Percentiles rank a stretch among this genome's conserved stretches.
Evolutionary conservation across 2,113 vertebrate genomes (phyloP).

Genomic region (Misgurnus mizolepis): DNA sequence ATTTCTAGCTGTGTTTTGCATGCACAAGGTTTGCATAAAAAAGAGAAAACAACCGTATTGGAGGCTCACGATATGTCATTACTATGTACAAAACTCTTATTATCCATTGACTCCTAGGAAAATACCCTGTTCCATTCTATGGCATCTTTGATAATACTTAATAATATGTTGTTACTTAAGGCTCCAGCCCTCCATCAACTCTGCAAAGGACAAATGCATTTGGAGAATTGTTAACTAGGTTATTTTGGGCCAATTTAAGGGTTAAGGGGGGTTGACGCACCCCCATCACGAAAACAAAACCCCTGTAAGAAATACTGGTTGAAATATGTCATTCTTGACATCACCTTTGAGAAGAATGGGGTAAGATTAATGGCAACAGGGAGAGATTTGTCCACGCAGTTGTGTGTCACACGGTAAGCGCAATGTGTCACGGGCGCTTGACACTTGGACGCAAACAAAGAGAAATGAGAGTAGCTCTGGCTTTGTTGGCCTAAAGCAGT

Average conservation of each 20-base stretch:
- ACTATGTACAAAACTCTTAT: too few relatives aligned
- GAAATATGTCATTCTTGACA: not conserved
- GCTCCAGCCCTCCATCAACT: too few relatives aligned
- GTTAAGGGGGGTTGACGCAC: not conserved
- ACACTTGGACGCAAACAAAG: conserved; percentile 18
- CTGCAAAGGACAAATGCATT: too few relatives aligned
- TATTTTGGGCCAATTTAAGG: not conserved
- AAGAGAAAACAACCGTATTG: too few relatives aligned
- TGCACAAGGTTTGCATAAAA: too few relatives aligned
- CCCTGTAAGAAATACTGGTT: not conserved
- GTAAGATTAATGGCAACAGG: not conserved
- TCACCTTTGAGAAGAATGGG: not conserved
- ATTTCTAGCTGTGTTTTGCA: too few relatives aligned
- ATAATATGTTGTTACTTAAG: too few relatives aligned
- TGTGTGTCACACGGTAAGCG: not conserved
- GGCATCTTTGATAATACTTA: too few relatives aligned
- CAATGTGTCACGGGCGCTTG: not conserved
- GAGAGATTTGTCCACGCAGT: conserved; percentile 4
- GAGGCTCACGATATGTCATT: too few relatives aligned
- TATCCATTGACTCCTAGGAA: too few relatives aligned
- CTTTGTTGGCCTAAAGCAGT: conserved; percentile 38
- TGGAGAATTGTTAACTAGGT: too few relatives aligned
- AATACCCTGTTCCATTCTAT: too few relatives aligned
- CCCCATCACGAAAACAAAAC: not conserved
- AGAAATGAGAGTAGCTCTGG: conserved; percentile 19